phyloP scores from a whole-genome alignment of 2,797 vertebrate genomes.

The Octomys mimax region DNA sequence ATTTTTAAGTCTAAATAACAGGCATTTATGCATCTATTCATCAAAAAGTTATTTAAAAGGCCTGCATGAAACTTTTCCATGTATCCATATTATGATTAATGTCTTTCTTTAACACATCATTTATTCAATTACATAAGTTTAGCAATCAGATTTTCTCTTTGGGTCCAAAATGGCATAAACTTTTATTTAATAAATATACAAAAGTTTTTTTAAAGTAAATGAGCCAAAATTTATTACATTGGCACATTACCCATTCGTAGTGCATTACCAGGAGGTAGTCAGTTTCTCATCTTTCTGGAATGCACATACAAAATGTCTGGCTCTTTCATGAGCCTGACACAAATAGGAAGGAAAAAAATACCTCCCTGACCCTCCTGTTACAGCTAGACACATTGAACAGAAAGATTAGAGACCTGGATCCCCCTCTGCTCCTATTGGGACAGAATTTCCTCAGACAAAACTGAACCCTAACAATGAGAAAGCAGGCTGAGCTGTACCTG shows the following conservation, averaged over 20 bases:
- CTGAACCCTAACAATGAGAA: constrained; percentile 14
- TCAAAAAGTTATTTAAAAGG: constrained; percentile 57
- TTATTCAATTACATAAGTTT: constrained; percentile 6
- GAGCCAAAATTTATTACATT: neutral
- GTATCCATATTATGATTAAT: constrained; percentile 35
- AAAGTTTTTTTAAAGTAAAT: neutral
- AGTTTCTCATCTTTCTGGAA: constrained; percentile 53
- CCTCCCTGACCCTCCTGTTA: constrained; percentile 29
- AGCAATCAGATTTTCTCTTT: neutral
- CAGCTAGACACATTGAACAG: constrained; percentile 51
- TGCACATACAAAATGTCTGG: constrained; percentile 54
- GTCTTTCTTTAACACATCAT: neutral
- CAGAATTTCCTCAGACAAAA: constrained; percentile 56
- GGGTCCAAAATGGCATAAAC: neutral
- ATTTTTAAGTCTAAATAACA: constrained; percentile 80
- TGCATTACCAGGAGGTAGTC: neutral
- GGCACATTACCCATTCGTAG: neutral
- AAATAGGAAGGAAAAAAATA: constrained; percentile 24
- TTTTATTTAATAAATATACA: constrained; percentile 44
- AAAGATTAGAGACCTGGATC: constrained; percentile 3
- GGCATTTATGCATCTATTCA: constrained; percentile 45
- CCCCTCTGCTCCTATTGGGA: neutral
- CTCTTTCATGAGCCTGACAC: constrained; percentile 54
- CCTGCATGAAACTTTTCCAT: constrained; percentile 25
- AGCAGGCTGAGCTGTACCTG: neutral